Conservation (phyloP, 2,888 invertebrate species). For the Coelopa pilipes region DNA sequence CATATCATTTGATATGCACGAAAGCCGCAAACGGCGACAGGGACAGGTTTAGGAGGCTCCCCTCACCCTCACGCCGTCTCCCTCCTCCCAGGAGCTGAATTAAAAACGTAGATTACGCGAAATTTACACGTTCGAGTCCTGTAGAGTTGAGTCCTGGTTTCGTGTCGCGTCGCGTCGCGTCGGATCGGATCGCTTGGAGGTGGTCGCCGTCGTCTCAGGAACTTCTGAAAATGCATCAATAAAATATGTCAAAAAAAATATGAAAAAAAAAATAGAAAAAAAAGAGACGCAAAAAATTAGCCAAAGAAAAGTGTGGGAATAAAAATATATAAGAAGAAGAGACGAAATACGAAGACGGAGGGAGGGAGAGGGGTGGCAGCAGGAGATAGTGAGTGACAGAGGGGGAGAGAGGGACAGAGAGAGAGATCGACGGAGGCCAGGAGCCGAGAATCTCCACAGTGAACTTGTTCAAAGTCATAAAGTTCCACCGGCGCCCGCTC, state of each 20-base stretch:
- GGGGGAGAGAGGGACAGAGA: no score
- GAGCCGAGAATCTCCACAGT: background rate
- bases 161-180: no score
- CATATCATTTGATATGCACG: slow-evolving; percentile 19
- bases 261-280: background rate
- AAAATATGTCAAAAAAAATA: slow-evolving; percentile 18
- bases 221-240: slow-evolving; percentile 18
- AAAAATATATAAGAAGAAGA: background rate
- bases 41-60: no score
- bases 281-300: background rate
- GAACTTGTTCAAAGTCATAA: slow-evolving; percentile 28
- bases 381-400: no score
- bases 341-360: no score
- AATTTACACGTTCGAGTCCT: slow-evolving; percentile 24
- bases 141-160: background rate
- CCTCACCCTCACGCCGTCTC: no score
- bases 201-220: background rate
- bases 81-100: slow-evolving; percentile 3
- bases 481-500: background rate
- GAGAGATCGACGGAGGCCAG: no score
- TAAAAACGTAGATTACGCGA: slow-evolving; percentile 21
- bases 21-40: background rate
- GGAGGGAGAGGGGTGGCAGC: no score
- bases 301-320: background rate
- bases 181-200: no score